Evolutionary conservation across 2,888 invertebrate genomes (phyloP), one percentile per base, ranked within the genome.

Genomic region (Nemapogon koenigi): DNA sequence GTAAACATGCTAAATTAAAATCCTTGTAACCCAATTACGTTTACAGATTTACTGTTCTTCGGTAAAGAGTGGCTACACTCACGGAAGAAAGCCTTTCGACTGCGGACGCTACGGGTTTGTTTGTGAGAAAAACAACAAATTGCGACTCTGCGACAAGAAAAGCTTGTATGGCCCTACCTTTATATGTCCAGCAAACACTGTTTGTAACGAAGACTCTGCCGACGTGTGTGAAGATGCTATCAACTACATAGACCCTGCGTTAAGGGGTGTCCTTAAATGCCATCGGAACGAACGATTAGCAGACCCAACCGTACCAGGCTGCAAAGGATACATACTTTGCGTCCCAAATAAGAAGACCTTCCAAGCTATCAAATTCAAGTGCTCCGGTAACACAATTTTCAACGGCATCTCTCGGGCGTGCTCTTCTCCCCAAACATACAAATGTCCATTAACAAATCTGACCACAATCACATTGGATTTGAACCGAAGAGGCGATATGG

Each of bases 311-410:
- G 68, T 76, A 0, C 62, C 71, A 1, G 65, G 59, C 3, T 79
- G 79, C 49, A 78, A 78, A 50, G 76, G 75, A 4, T 79, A 78
- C 46, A 75, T 79, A 27, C 52, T 78, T 1, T 79, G 79, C 45
- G 68, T 78, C 15, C 62, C 71, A 0, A 75, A 70, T 44, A 71
- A 64, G 42, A 65, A 62, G 39, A 63, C 67, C 22, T 72, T 73
- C 45, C 73, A 75, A 55, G 73, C 70, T 11, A 70, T 76, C 37
- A 75, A 72, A 41, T 78, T 76, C 45, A 67, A 69, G 43, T 79
- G 79, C 41, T 59, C 69, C 0, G 78, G 76, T 0, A 61, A 60
- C 18, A 78, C 78, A 0, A 50, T 78, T 15, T 79, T 79, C 44
- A 76, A 75, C 39, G 72, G 72, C 0, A 61, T 52, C 40, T 66